phyloP scores from a whole-genome alignment of 1,140 invertebrate species.

The Doryteuthis pealeii region DNA sequence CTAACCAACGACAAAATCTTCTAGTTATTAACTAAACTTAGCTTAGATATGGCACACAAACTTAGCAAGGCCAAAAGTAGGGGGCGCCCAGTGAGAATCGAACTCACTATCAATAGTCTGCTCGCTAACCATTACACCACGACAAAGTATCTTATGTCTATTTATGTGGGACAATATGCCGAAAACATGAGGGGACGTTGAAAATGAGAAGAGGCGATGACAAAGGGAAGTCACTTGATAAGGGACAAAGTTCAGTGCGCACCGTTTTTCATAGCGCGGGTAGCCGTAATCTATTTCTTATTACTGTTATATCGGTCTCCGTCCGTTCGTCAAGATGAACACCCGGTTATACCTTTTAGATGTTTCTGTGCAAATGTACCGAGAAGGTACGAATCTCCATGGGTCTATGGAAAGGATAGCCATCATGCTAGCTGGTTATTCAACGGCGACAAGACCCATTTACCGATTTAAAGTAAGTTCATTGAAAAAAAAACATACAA shows the following conservation, averaged over 20 bases:
- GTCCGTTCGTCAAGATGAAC: neutral
- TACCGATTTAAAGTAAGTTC: conserved; percentile 11
- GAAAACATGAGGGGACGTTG: too few species aligned
- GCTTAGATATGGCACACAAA: too few species aligned
- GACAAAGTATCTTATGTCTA: too few species aligned
- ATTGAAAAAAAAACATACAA: too few species aligned
- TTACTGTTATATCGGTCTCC: neutral
- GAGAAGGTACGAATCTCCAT: conserved; percentile 10
- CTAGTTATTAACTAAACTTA: too few species aligned
- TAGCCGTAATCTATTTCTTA: neutral
- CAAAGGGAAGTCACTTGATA: neutral
- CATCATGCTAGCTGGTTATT: conserved; percentile 6
- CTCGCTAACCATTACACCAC: too few species aligned
- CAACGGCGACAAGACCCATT: neutral
- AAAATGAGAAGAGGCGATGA: too few species aligned
- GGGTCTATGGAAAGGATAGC: conserved; percentile 5
- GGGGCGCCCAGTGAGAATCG: too few species aligned
- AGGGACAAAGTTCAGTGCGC: neutral
- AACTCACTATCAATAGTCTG: too few species aligned
- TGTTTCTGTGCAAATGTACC: conserved; percentile 7
- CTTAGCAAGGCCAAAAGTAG: too few species aligned
- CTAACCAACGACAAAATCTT: too few species aligned
- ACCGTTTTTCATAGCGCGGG: neutral
- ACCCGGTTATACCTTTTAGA: conserved; percentile 1
- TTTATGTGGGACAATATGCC: too few species aligned